Evolutionary conservation across 2,113 vertebrate genomes (phyloP).

Genomic region (Hipposideros armiger): DNA sequence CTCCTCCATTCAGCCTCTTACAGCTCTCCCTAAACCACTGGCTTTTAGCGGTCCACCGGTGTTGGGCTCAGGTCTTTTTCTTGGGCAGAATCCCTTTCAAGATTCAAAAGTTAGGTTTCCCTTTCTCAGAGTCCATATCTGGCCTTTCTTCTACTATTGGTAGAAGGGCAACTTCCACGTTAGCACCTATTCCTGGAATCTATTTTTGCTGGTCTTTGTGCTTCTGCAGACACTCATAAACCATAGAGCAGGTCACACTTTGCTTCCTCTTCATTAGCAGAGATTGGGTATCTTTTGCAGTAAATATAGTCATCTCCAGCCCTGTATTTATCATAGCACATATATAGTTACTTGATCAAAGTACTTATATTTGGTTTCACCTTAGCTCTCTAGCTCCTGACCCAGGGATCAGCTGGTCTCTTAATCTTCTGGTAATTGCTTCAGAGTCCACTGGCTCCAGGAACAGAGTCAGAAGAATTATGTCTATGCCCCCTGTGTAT

Average conservation of each 20-base stretch:
- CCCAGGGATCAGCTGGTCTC: background rate
- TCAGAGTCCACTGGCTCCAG: constrained; percentile 20
- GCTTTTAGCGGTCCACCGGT: background rate
- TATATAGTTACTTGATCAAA: background rate
- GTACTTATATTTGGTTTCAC: background rate
- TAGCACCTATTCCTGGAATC: background rate
- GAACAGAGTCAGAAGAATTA: constrained; percentile 55
- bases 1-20: background rate
- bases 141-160: background rate
- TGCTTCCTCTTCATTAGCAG: background rate
- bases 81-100: background rate
- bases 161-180: background rate
- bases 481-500: background rate
- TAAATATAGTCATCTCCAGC: background rate
- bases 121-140: background rate
- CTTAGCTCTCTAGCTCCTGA: constrained; percentile 9
- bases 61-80: background rate
- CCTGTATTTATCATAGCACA: background rate
- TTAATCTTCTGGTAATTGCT: constrained; percentile 40
- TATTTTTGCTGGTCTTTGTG: background rate
- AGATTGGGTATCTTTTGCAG: background rate
- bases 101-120: background rate
- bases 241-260: background rate
- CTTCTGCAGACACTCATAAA: background rate
- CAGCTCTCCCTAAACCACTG: background rate